Conservation (phyloP, 2,797 vertebrate species). For the Malurus splendens region DNA sequence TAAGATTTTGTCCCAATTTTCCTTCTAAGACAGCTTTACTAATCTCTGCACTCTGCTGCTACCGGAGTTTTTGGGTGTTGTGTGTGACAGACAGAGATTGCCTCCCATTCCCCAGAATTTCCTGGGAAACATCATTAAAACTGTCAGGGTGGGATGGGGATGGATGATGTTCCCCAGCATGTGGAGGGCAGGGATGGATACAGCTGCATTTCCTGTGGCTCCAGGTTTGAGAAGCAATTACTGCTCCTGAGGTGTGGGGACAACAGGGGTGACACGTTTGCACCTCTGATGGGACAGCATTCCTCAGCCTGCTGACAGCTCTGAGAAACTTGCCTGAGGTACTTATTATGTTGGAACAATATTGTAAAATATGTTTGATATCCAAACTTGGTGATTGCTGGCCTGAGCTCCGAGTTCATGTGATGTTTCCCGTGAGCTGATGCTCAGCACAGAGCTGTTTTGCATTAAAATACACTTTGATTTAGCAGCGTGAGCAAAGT, state of each 20-base stretch:
- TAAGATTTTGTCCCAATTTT: neutral
- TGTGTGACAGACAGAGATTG: neutral
- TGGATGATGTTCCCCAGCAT: neutral
- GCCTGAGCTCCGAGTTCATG: neutral
- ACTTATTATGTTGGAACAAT: constrained; percentile 37
- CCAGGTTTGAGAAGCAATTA: neutral
- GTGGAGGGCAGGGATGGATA: neutral
- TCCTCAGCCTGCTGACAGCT: constrained; percentile 1
- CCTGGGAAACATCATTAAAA: neutral
- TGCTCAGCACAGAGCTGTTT: neutral
- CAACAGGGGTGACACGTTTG: neutral
- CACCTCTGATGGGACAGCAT: neutral
- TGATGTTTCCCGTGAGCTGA: constrained; percentile 12
- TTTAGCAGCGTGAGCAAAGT: neutral
- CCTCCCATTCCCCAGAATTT: neutral
- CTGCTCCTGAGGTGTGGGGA: neutral
- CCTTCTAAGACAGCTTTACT: neutral
- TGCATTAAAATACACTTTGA: constrained; percentile 18
- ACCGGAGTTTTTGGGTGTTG: neutral
- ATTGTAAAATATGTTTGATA: constrained; percentile 21
- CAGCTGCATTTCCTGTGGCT: neutral
- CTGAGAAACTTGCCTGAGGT: constrained; percentile 11
- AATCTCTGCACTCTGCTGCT: neutral
- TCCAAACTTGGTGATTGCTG: neutral
- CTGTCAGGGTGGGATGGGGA: neutral